Evolutionary conservation across 2,888 invertebrate species (phyloP), one percentile per base, ranked within the genome.

Genomic region (Zaprionus bogoriensis): DNA sequence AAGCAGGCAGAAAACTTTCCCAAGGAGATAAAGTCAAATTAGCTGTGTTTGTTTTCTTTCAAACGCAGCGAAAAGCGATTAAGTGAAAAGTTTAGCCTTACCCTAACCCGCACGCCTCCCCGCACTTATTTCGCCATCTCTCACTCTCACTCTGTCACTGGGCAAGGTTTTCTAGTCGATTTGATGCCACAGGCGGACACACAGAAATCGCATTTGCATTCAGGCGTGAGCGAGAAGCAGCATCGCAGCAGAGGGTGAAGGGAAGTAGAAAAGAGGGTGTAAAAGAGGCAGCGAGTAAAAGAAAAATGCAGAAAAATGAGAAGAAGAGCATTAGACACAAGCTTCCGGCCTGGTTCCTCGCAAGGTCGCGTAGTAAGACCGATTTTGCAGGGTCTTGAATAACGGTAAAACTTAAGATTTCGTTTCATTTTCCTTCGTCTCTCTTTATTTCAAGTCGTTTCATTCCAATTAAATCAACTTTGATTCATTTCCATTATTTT

Each of bases 11-110:
- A 59, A 60, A 67, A 78, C 53, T 51, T 80, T 64, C 42, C 39
- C 48, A 63, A 46, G 65, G 30, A 80, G 78, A 80, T 80, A 84
- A 78, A 80, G 67, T 81, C 82, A 81, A 80, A 80, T 80, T 80
- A 80, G 78, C 82, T 75, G 61, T 84, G 79, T 84, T 84, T 80
- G 79, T 74, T 81, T 80, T 81, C 76, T 60, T 68, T 74, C 60
- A 59, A 77, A 69, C 75, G 75, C 78, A 66, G 58, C 65, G 71
- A 79, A 85, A 85, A 81, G 83, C 86, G 81, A 81, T 81, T 81
- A 81, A 81, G 76, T 76, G 85, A 82, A 81, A 81, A 81, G 50
- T 79, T 81, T 67, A 44, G 47, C 50, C 38, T n/a, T 4, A 20
- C 22, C 46, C 39, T 2, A 2, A 0, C 10, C 38, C 2, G 7